A percentile compares a stretch with the other conserved stretches of the same genome.
Conservation (phyloP, 1,140 invertebrate species). For the Cydia splendana region DNA sequence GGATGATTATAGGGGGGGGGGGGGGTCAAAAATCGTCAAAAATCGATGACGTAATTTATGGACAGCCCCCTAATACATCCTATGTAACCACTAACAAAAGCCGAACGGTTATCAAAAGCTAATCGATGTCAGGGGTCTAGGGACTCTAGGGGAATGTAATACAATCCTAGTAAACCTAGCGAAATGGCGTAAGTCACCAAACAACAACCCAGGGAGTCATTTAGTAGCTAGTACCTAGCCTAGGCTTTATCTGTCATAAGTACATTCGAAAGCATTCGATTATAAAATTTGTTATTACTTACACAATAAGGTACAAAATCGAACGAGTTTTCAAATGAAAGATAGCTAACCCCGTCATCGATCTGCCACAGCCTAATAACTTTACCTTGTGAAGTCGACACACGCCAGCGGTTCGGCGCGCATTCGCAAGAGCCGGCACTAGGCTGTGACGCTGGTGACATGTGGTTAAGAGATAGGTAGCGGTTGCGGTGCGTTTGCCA, state of each 20-base stretch:
- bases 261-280: not conserved
- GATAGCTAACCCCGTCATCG: not conserved
- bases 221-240: not conserved
- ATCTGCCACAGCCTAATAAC: conserved; percentile 20
- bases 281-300: not conserved
- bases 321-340: not conserved
- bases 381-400: not conserved
- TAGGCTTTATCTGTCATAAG: not conserved
- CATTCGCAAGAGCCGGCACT: not conserved
- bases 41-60: no score
- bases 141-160: no score
- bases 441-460: conserved; percentile 11
- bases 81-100: no score
- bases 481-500: not conserved
- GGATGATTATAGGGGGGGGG: no score
- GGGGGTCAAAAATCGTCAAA: no score
- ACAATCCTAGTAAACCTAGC: no score
- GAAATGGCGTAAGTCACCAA: not conserved
- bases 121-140: no score
- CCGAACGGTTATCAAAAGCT: no score
- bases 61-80: no score
- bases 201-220: not conserved
- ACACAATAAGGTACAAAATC: not conserved
- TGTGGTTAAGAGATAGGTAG: not conserved
- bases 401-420: not conserved